Conservation (phyloP, 2,888 invertebrate species). For the Keiferia lycopersicella region DNA sequence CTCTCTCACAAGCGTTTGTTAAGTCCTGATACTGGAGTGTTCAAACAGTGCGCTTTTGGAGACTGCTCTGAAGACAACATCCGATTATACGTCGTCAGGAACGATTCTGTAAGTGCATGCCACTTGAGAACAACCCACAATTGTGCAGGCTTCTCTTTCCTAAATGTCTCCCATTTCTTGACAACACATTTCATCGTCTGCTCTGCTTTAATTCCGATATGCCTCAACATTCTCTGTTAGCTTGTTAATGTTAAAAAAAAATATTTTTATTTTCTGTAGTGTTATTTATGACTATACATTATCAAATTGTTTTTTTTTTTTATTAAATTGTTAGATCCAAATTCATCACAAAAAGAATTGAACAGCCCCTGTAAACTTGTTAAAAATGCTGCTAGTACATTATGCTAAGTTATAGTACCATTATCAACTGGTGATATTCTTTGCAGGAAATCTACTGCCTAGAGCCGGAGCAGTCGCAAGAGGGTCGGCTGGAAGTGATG, state of each 20-base stretch:
- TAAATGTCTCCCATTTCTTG: too few relatives aligned
- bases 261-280: too few relatives aligned
- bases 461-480: conserved; percentile 55
- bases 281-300: neutral
- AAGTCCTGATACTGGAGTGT: conserved; percentile 58
- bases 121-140: too few relatives aligned
- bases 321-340: too few relatives aligned
- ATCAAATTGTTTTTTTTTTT: too few relatives aligned
- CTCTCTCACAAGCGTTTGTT: conserved; percentile 54
- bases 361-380: neutral
- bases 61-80: conserved; percentile 49
- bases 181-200: too few relatives aligned
- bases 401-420: neutral
- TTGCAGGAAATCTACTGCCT: conserved; percentile 68
- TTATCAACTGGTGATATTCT: neutral
- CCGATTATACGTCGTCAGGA: conserved; percentile 67
- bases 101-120: conserved; percentile 69
- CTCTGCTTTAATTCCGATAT: too few relatives aligned
- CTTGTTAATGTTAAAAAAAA: neutral
- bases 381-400: too few relatives aligned
- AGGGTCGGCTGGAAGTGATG: conserved; percentile 57
- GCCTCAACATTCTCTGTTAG: neutral
- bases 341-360: neutral
- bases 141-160: too few relatives aligned
- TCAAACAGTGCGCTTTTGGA: conserved; percentile 68